phyloP scores from a whole-genome alignment of 2,797 vertebrate genomes.

The Chaetodon trifasciatus region DNA sequence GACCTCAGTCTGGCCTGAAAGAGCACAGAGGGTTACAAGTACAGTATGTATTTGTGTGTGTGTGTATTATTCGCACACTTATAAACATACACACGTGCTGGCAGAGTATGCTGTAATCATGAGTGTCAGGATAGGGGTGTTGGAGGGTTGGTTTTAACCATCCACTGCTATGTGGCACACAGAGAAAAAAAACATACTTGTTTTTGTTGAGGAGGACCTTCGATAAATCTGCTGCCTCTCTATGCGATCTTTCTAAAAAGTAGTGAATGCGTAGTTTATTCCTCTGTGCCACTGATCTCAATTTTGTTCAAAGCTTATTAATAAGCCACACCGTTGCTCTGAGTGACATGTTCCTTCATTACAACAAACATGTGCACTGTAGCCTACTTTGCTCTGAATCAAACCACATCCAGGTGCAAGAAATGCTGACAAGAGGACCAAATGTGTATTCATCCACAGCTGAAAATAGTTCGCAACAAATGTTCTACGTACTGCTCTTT shows the following conservation, averaged over 20 bases:
- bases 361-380: no score
- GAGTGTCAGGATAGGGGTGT: conserved; percentile 17
- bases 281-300: background rate
- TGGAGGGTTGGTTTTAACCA: background rate
- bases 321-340: no score
- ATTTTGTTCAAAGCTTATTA: no score
- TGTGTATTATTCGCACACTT: background rate
- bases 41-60: conserved; percentile 16
- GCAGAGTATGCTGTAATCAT: background rate
- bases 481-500: background rate
- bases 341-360: background rate
- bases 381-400: background rate
- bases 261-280: background rate
- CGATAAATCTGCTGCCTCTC: no score
- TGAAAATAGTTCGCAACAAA: background rate
- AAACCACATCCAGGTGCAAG: no score
- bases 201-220: background rate
- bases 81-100: background rate
- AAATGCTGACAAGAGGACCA: background rate
- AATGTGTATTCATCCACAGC: background rate
- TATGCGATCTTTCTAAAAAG: no score
- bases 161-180: conserved; percentile 8
- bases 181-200: background rate
- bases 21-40: background rate
- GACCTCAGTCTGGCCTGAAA: conserved; percentile 15